phyloP scores from a whole-genome alignment of 2,113 vertebrate species.

The Pygoscelis adeliae region DNA sequence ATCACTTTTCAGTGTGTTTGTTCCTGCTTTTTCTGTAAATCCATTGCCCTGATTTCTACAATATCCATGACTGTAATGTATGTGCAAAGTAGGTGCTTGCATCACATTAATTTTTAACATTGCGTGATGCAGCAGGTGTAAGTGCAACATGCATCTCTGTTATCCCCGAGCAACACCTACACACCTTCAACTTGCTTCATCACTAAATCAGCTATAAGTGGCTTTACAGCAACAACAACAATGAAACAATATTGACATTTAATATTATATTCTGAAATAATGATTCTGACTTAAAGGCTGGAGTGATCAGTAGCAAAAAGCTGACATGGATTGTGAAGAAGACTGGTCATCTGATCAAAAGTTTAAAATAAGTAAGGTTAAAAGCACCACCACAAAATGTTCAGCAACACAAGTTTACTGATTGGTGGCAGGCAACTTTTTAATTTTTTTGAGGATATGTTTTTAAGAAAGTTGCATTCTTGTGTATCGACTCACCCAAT shows the following conservation, averaged over 20 bases:
- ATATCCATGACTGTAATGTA: not conserved
- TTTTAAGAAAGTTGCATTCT: slow-evolving; percentile 55
- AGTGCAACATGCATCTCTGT: not conserved
- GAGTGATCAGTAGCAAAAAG: not conserved
- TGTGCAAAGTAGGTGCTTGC: not conserved
- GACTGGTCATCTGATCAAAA: not conserved
- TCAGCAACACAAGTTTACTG: not conserved
- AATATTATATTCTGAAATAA: not conserved
- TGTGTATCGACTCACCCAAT: slow-evolving; percentile 32
- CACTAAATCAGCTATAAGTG: not conserved
- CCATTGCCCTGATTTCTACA: not conserved
- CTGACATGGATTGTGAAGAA: not conserved
- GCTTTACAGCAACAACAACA: not conserved
- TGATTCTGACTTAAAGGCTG: not conserved
- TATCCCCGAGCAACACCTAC: not conserved
- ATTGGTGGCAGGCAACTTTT: slow-evolving; percentile 15
- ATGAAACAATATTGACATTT: not conserved
- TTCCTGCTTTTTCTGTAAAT: not conserved
- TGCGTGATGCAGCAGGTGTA: not conserved
- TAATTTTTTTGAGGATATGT: not conserved
- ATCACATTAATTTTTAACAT: not conserved
- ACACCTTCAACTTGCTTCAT: not conserved
- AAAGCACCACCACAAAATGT: not conserved
- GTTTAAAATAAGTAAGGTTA: not conserved
- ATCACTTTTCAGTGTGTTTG: not conserved